Conservation (phyloP, 2,113 vertebrate genomes). For the Podilymbus podiceps region DNA sequence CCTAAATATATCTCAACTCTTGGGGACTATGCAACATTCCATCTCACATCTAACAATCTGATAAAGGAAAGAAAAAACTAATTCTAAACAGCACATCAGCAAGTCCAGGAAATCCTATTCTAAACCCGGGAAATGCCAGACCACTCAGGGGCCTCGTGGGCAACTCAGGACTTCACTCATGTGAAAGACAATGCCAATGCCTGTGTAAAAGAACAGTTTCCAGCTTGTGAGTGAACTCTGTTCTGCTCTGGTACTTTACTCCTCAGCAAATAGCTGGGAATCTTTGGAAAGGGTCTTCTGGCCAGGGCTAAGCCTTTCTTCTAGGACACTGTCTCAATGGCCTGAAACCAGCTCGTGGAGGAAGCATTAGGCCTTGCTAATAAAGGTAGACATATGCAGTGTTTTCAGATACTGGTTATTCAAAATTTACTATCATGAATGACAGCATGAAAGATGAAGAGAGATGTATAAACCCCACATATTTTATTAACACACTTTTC, state of each 20-base stretch:
- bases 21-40: not conserved
- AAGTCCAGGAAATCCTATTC: not conserved
- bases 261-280: not conserved
- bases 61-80: not conserved
- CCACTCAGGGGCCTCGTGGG: not conserved
- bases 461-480: fast-evolving
- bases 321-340: not conserved
- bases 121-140: not conserved
- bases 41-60: not conserved
- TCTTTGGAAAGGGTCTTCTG: not conserved
- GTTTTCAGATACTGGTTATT: not conserved
- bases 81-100: not conserved
- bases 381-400: not conserved
- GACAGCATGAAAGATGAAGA: not conserved
- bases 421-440: not conserved
- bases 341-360: not conserved
- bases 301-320: not conserved
- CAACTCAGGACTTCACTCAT: not conserved
- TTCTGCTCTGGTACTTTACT: not conserved
- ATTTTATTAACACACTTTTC: not conserved
- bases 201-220: not conserved
- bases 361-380: not conserved
- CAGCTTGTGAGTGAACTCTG: not conserved
- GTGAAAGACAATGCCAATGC: not conserved
- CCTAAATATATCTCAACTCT: not conserved